Percentiles rank a stretch among this genome's conserved stretches.
Conservation (phyloP, 2,797 vertebrate genomes). For the Poecilia gillii region DNA sequence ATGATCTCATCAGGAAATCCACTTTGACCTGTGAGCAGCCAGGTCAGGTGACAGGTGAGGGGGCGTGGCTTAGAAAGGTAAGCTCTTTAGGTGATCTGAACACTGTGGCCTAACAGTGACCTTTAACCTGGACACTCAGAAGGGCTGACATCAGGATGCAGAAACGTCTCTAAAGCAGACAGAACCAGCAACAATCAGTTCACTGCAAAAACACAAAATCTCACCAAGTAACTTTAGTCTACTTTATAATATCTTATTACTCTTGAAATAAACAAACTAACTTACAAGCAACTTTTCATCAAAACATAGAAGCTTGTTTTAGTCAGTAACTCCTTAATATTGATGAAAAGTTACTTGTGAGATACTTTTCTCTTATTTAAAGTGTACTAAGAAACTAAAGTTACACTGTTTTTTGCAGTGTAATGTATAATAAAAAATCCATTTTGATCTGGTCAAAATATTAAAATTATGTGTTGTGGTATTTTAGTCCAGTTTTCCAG, state of each 20-base stretch:
- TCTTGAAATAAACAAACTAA: too few species aligned
- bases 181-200: background rate
- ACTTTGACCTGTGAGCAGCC: background rate
- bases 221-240: too few species aligned
- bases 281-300: too few species aligned
- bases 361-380: too few species aligned
- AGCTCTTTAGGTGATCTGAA: slow-evolving; percentile 62
- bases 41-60: slow-evolving; percentile 4
- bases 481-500: background rate
- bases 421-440: background rate
- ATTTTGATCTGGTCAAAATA: background rate
- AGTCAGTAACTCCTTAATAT: background rate
- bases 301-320: too few species aligned
- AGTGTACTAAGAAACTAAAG: too few species aligned
- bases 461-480: background rate
- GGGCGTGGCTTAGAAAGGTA: slow-evolving; percentile 27
- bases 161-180: background rate
- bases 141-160: background rate
- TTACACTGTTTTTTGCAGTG: too few species aligned
- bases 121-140: slow-evolving; percentile 15
- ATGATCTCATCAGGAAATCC: background rate
- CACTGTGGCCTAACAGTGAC: slow-evolving; percentile 33
- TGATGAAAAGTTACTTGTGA: too few species aligned
- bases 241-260: too few species aligned
- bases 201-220: background rate